Evolutionary conservation across 2,113 vertebrate genomes (phyloP).

Genomic region (Marmota flaviventris): DNA sequence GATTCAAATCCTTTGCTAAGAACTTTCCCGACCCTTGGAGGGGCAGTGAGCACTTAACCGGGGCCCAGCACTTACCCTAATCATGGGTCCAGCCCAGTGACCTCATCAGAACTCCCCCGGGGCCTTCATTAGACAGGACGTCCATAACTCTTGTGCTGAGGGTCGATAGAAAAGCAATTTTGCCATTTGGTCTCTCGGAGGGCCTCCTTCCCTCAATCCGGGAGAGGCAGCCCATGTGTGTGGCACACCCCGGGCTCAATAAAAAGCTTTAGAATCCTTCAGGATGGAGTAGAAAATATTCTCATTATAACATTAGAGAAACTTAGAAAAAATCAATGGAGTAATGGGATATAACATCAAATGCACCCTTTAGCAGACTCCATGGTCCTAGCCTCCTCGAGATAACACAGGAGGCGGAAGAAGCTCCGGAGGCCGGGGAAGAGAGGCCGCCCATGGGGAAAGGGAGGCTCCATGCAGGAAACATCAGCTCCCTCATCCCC

Average conservation of each 20-base stretch:
- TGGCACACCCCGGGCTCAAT: slow-evolving; percentile 31
- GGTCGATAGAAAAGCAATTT: slow-evolving; percentile 76
- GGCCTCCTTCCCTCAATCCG: neutral
- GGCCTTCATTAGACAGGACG: slow-evolving; percentile 50
- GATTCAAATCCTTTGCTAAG: neutral
- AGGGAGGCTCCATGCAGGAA: neutral
- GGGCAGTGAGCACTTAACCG: neutral
- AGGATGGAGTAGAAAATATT: slow-evolving; percentile 66
- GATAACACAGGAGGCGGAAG: neutral
- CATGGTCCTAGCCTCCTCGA: neutral
- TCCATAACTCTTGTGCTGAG: slow-evolving; percentile 15
- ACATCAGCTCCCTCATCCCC: neutral
- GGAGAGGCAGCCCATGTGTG: neutral
- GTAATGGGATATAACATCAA: slow-evolving; percentile 47
- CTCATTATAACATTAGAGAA: slow-evolving; percentile 71
- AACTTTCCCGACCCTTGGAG: slow-evolving; percentile 37
- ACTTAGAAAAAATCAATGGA: slow-evolving; percentile 49
- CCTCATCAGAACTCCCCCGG: neutral
- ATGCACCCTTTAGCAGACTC: neutral
- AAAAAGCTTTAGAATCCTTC: slow-evolving; percentile 51
- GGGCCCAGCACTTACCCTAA: slow-evolving; percentile 49
- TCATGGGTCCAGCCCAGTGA: neutral
- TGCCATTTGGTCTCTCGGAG: slow-evolving; percentile 72
- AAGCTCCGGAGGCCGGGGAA: neutral
- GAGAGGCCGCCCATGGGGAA: neutral